phyloP scores from a whole-genome alignment of 2,797 vertebrate species.

The Anguilla megastoma region DNA sequence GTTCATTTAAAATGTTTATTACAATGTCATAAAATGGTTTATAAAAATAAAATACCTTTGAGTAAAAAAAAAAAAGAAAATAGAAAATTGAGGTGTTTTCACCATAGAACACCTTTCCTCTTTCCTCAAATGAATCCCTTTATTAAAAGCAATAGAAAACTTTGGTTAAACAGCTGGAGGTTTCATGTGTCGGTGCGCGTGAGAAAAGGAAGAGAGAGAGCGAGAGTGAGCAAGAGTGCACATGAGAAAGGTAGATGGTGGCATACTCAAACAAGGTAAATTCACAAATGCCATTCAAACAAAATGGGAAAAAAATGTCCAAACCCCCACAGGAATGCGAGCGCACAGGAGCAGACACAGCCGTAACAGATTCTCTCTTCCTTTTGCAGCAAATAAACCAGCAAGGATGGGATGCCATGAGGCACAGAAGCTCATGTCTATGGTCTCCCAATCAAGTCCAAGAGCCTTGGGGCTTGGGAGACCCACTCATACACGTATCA shows the following conservation, averaged over 20 bases:
- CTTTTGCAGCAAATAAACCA: neutral
- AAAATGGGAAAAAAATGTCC: conserved; percentile 9
- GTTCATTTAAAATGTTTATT: conserved; percentile 74
- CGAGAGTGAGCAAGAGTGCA: conserved; percentile 27
- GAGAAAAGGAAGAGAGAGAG: conserved; percentile 25
- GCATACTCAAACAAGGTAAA: conserved; percentile 23
- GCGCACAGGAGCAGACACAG: neutral
- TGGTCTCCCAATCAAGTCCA: conserved; percentile 32
- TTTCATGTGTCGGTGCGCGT: conserved; percentile 41
- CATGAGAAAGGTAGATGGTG: neutral
- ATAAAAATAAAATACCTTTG: conserved; percentile 84
- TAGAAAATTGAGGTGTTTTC: conserved; percentile 47
- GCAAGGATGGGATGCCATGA: conserved; percentile 17
- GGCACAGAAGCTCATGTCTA: conserved; percentile 35
- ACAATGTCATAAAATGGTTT: conserved; percentile 68
- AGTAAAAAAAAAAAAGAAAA: conserved; percentile 69
- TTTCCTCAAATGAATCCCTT: conserved; percentile 65
- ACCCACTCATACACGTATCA: conserved; percentile 27
- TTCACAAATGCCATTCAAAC: conserved; percentile 23
- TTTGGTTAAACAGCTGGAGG: conserved; percentile 76
- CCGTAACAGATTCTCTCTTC: conserved; percentile 12
- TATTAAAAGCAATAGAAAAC: conserved; percentile 60
- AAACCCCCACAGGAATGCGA: conserved; percentile 34
- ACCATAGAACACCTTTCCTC: conserved; percentile 45
- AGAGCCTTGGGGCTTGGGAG: neutral